Evolutionary conservation across 2,797 vertebrate genomes (phyloP).

Genomic region (Enteromius anoplus): DNA sequence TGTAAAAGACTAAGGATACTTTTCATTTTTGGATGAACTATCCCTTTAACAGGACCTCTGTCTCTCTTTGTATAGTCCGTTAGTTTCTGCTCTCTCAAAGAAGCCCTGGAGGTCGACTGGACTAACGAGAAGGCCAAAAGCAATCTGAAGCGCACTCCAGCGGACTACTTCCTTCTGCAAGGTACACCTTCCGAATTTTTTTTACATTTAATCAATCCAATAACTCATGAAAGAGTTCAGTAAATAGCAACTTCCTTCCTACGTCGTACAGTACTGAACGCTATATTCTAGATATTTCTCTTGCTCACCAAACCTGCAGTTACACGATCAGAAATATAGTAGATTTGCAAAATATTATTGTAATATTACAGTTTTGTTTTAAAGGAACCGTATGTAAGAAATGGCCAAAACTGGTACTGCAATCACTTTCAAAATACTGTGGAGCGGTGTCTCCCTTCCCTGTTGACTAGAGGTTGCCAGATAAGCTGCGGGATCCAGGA

Average conservation of each 20-base stretch:
- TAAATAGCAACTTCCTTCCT: neutral
- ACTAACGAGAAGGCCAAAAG: constrained; percentile 82
- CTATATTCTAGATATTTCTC: neutral
- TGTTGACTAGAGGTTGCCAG: too few relatives aligned
- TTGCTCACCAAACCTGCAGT: neutral
- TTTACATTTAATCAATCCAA: neutral
- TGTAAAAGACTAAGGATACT: too few relatives aligned
- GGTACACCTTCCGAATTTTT: constrained; percentile 70
- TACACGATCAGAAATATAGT: neutral
- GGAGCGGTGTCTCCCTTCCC: too few relatives aligned
- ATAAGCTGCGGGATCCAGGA: too few relatives aligned
- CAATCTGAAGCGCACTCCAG: constrained; percentile 78
- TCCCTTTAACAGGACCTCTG: neutral
- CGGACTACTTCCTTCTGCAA: constrained; percentile 91
- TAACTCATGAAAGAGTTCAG: neutral
- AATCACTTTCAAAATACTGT: too few relatives aligned
- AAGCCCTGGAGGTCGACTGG: constrained; percentile 88
- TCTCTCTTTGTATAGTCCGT: constrained; percentile 63
- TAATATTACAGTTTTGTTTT: too few relatives aligned
- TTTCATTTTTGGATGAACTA: too few relatives aligned
- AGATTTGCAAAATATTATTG: neutral
- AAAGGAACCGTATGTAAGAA: too few relatives aligned
- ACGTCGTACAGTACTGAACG: neutral
- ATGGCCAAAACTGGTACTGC: too few relatives aligned
- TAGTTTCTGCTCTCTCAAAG: constrained; percentile 85